These are phyloP conservation scores for Zosterops hypoxanthus DNA, from an alignment of 2,113 vertebrate genomes.

Conservation along the genomic window DNA sequence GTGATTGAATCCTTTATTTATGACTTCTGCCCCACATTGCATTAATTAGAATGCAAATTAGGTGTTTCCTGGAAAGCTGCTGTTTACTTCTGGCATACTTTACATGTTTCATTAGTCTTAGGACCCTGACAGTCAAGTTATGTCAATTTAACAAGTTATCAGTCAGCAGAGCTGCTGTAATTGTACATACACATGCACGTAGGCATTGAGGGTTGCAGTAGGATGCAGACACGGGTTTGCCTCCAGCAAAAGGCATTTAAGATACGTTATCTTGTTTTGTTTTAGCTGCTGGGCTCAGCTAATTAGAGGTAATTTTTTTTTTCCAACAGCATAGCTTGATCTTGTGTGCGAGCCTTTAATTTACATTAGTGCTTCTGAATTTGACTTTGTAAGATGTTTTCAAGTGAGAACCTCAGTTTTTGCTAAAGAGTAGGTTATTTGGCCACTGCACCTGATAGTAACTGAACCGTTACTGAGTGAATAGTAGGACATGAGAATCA, in stretches of 20 bases:
- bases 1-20: slow-evolving; percentile 61
- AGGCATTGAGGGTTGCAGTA: not conserved
- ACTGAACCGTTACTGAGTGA: not conserved
- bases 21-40: slow-evolving; percentile 44
- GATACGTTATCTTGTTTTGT: not conserved
- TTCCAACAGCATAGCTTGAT: not conserved
- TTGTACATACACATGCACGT: not conserved
- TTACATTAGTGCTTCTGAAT: not conserved
- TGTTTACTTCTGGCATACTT: slow-evolving; percentile 52
- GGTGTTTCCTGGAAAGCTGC: slow-evolving; percentile 59
- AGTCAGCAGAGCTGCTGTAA: not conserved
- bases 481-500: not conserved
- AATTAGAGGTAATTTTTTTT: not conserved
- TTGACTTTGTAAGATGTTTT: not conserved
- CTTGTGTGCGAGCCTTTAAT: not conserved
- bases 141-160: slow-evolving; percentile 52
- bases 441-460: not conserved
- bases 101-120: slow-evolving; percentile 59
- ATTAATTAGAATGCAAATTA: slow-evolving; percentile 66
- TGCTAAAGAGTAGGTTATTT: not conserved
- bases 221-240: not conserved
- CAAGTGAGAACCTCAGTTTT: not conserved
- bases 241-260: not conserved
- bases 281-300: not conserved
- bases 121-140: slow-evolving; percentile 28